These are phyloP conservation scores for Idaea biselata DNA, from an alignment of 2,888 invertebrate genomes.

Conservation along the genomic window DNA sequence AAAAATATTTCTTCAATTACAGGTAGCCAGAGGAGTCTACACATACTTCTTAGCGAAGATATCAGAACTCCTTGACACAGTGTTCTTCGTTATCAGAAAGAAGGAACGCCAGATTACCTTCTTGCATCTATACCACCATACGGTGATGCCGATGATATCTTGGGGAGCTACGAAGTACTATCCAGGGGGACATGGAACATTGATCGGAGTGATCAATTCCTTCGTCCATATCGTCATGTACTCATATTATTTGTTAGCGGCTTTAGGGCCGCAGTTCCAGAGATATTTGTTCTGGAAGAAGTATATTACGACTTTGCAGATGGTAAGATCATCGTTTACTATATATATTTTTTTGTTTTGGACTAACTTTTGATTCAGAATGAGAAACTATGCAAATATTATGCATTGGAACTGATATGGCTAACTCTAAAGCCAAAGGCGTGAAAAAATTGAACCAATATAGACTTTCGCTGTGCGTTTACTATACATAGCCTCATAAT, in stretches of 20 bases:
- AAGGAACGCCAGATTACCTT: slow-evolving; percentile 94
- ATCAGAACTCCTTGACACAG: slow-evolving; percentile 93
- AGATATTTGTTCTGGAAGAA: slow-evolving; percentile 97
- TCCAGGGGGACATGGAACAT: slow-evolving; percentile 93
- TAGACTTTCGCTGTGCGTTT: no score
- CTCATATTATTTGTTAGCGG: slow-evolving; percentile 93
- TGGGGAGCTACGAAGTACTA: slow-evolving; percentile 96
- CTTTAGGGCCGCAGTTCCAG: slow-evolving; percentile 92
- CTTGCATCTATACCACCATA: slow-evolving; percentile 96
- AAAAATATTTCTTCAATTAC: slow-evolving; percentile 33
- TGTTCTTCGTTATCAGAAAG: slow-evolving; percentile 96
- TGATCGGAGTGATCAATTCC: slow-evolving; percentile 94
- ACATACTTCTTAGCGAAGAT: slow-evolving; percentile 94
- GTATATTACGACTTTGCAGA: slow-evolving; percentile 89
- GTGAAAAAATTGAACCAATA: no score
- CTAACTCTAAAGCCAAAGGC: no score
- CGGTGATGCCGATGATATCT: slow-evolving; percentile 95
- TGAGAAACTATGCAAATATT: no score
- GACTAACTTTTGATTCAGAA: no score
- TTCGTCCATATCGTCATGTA: slow-evolving; percentile 98
- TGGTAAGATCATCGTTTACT: slow-evolving; percentile 32
- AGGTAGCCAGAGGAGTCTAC: slow-evolving; percentile 88
- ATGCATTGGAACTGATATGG: no score
- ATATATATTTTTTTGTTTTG: not conserved
- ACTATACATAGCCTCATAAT: no score